Conservation (phyloP, 2,113 vertebrate species). For the Naja naja region DNA sequence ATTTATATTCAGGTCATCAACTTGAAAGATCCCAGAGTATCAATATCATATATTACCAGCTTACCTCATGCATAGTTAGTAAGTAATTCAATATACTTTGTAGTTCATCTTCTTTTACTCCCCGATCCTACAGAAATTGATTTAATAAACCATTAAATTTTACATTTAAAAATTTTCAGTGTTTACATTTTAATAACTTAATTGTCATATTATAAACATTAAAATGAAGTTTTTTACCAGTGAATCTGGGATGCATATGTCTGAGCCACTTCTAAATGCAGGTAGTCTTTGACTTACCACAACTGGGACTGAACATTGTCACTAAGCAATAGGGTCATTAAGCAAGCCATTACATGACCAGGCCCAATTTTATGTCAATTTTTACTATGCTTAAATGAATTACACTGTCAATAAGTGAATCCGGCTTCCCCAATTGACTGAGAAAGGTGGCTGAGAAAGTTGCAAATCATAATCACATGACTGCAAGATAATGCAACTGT, state of each 20-base stretch:
- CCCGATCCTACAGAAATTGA: constrained; percentile 80
- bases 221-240: neutral
- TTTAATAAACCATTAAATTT: constrained; percentile 10
- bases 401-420: neutral
- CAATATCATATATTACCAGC: constrained; percentile 16
- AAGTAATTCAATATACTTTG: constrained; percentile 97
- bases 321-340: neutral
- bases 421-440: neutral
- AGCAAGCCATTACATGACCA: neutral
- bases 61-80: constrained; percentile 98
- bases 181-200: neutral
- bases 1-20: neutral
- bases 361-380: neutral
- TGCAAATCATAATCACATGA: neutral
- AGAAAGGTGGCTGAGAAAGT: neutral
- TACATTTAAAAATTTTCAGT: neutral
- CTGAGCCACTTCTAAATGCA: neutral
- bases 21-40: neutral
- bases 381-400: neutral
- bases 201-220: neutral
- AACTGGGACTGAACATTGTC: neutral
- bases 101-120: constrained; percentile 97
- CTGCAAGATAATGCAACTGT: neutral
- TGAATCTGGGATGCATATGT: neutral
- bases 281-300: neutral